Conservation (phyloP, 2,888 invertebrate species). For the Drosophila villosipedis region DNA sequence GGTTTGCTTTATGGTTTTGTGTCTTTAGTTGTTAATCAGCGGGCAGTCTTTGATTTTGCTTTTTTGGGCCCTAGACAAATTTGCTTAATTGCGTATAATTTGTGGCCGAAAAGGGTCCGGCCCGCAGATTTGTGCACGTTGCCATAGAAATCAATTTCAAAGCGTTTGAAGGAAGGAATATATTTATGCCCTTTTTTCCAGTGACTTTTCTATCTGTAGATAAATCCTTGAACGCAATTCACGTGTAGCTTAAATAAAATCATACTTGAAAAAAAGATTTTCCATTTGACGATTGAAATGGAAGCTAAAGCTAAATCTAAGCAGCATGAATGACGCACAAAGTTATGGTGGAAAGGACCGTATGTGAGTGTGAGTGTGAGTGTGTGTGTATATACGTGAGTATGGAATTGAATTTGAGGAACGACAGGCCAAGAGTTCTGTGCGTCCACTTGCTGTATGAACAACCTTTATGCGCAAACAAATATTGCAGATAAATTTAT, state of each 20-base stretch:
- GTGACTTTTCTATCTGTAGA: conserved; percentile 14
- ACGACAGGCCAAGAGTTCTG: conserved; percentile 34
- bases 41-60: conserved; percentile 60
- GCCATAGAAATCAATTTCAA: conserved; percentile 62
- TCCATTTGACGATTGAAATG: conserved; percentile 52
- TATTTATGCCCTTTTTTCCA: conserved; percentile 19
- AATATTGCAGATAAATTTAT: conserved; percentile 77
- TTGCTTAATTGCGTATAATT: conserved; percentile 81
- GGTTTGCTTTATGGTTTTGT: conserved; percentile 55
- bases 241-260: conserved; percentile 67
- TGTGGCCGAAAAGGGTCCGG: conserved; percentile 60
- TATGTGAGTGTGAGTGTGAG: not conserved
- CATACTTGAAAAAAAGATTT: conserved; percentile 47
- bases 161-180: conserved; percentile 1
- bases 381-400: not conserved
- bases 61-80: conserved; percentile 67
- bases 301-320: conserved; percentile 44
- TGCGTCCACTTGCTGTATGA: conserved; percentile 52
- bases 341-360: conserved; percentile 42
- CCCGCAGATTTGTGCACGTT: conserved; percentile 29
- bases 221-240: conserved; percentile 52
- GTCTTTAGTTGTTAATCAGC: conserved; percentile 71
- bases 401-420: conserved; percentile 54
- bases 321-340: conserved; percentile 41
- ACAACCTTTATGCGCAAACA: conserved; percentile 51